Evolutionary conservation across 2,888 invertebrate genomes (phyloP).

Genomic region (Agapetus fuscipes): DNA sequence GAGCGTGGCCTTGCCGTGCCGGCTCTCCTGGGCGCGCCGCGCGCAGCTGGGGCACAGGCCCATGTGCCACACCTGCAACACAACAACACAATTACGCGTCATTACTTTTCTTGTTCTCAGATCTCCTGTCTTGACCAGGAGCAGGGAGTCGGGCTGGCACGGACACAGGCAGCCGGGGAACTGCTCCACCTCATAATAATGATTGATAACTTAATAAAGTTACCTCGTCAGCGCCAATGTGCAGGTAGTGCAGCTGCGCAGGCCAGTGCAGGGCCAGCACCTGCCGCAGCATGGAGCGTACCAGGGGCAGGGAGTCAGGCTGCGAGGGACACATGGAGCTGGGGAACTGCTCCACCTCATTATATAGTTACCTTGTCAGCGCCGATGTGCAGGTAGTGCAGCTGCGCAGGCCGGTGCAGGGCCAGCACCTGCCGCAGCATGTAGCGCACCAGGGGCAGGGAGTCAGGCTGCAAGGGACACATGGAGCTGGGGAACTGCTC

Average conservation of each 20-base stretch:
- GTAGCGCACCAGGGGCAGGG: slow-evolving; percentile 50
- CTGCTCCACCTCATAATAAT: slow-evolving; percentile 52
- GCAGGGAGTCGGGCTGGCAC: slow-evolving; percentile 49
- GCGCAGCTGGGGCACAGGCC: slow-evolving; percentile 51
- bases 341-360: slow-evolving; percentile 50
- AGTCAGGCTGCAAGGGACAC: slow-evolving; percentile 58
- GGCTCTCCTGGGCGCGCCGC: slow-evolving; percentile 35
- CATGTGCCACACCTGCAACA: slow-evolving; percentile 59
- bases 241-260: slow-evolving; percentile 53
- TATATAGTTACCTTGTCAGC: slow-evolving; percentile 57
- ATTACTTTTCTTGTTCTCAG: too few species aligned
- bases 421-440: slow-evolving; percentile 64
- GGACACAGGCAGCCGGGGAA: slow-evolving; percentile 70
- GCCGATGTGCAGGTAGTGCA: slow-evolving; percentile 66
- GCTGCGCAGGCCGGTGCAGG: slow-evolving; percentile 51
- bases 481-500: slow-evolving; percentile 58
- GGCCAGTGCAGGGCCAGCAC: slow-evolving; percentile 53
- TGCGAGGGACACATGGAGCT: slow-evolving; percentile 68
- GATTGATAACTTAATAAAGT: slow-evolving; percentile 12
- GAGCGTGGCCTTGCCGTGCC: slow-evolving; percentile 45
- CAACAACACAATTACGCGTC: too few species aligned
- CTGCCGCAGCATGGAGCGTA: slow-evolving; percentile 62
- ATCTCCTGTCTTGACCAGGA: too few species aligned
- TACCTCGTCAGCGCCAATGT: slow-evolving; percentile 77
- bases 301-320: slow-evolving; percentile 48